phyloP scores from a whole-genome alignment of 37 sponge, comb jelly and placozoan species.

The Theonella swinhoei region DNA sequence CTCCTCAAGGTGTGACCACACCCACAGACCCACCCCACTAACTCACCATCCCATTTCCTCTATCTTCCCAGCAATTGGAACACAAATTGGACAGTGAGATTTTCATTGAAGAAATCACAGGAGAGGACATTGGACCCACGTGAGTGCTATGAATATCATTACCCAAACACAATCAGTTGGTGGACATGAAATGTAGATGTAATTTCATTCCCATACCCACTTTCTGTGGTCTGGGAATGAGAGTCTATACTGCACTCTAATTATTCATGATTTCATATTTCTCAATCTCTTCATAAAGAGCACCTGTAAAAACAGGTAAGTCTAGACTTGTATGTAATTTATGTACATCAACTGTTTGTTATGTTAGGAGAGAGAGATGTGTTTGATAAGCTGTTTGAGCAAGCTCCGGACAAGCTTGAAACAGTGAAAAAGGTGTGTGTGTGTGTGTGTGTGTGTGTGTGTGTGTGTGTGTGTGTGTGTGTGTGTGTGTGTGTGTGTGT shows the following conservation, averaged over 20 bases:
- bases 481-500: neutral
- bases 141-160: slow-evolving; percentile 1
- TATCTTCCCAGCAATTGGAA: slow-evolving; percentile 53
- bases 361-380: slow-evolving; percentile 84
- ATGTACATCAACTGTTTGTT: neutral
- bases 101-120: slow-evolving; percentile 83
- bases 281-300: neutral
- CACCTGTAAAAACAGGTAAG: neutral
- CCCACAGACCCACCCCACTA: neutral
- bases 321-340: neutral
- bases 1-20: slow-evolving; percentile 59
- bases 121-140: slow-evolving; percentile 82
- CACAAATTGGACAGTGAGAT: slow-evolving; percentile 65
- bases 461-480: neutral
- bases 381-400: slow-evolving; percentile 95
- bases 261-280: neutral
- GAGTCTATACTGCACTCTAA: too few species aligned
- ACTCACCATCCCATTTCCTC: neutral
- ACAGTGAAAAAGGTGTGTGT: slow-evolving; percentile 80
- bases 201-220: neutral
- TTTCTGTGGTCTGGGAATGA: too few species aligned
- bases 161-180: neutral
- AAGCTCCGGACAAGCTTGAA: slow-evolving; percentile 89
- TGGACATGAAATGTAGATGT: neutral
- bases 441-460: neutral